These are phyloP conservation scores for Gulo gulo DNA, from an alignment of 2,113 vertebrate species.

Conservation along the genomic window DNA sequence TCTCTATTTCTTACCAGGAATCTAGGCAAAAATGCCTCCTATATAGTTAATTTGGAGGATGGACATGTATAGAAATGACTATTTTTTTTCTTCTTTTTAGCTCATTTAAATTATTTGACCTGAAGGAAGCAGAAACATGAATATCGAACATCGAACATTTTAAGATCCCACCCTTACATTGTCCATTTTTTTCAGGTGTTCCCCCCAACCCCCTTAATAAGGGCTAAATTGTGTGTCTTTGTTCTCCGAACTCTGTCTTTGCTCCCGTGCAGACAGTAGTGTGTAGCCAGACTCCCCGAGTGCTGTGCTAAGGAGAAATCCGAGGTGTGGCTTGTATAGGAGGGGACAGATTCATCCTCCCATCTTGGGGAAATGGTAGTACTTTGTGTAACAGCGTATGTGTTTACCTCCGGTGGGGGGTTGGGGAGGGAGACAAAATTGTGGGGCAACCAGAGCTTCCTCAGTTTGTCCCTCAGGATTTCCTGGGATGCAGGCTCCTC, in stretches of 20 bases:
- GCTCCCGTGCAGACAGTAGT: neutral
- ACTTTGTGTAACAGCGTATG: neutral
- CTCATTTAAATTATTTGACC: neutral
- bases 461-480: neutral
- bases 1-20: neutral
- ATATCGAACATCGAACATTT: neutral
- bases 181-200: neutral
- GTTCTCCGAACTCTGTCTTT: neutral
- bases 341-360: neutral
- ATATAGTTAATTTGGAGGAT: neutral
- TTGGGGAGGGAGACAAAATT: neutral
- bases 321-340: neutral
- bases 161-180: neutral
- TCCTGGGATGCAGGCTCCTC: neutral
- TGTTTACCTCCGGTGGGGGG: neutral
- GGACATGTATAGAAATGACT: neutral
- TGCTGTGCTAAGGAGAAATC: neutral
- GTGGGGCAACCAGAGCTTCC: neutral
- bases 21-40: neutral
- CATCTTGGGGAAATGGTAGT: neutral
- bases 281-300: neutral
- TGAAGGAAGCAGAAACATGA: neutral
- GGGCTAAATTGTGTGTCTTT: neutral
- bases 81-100: neutral
- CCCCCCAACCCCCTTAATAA: fast-evolving